A percentile compares a stretch with the other conserved stretches of the same genome.
These are phyloP conservation scores for Tiliacea aurago DNA, from an alignment of 2,888 invertebrate species.

Conservation along the genomic window DNA sequence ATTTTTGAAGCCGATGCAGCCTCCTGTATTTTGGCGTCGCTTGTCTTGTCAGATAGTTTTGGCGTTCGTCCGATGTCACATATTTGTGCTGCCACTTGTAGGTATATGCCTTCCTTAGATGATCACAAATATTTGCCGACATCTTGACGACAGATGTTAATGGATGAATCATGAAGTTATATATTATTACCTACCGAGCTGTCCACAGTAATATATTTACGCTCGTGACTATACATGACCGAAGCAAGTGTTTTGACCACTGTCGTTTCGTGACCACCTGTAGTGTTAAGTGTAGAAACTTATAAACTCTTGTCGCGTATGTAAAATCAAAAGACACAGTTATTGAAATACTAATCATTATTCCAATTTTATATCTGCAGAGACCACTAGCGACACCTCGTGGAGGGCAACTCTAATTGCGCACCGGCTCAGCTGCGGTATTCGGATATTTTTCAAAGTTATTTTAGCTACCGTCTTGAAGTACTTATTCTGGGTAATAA, in stretches of 20 bases:
- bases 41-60: no score
- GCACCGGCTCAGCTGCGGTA: no score
- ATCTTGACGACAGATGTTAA: no score
- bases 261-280: background rate
- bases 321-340: constrained; percentile 2
- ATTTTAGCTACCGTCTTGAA: background rate
- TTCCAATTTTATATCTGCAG: constrained; percentile 1
- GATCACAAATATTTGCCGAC: no score
- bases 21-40: no score
- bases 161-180: no score
- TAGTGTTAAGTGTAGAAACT: background rate
- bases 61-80: no score
- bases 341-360: background rate
- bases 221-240: background rate
- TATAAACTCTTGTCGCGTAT: background rate
- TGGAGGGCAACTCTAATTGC: background rate
- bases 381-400: constrained; percentile 33
- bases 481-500: background rate
- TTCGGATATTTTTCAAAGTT: background rate
- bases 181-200: no score
- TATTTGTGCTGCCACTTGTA: no score
- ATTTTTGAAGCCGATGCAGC: no score
- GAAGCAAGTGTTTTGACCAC: background rate
- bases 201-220: no score
- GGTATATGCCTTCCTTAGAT: no score